Conservation (phyloP, 2,888 invertebrate species). For the Brachynemurus nebulosus region DNA sequence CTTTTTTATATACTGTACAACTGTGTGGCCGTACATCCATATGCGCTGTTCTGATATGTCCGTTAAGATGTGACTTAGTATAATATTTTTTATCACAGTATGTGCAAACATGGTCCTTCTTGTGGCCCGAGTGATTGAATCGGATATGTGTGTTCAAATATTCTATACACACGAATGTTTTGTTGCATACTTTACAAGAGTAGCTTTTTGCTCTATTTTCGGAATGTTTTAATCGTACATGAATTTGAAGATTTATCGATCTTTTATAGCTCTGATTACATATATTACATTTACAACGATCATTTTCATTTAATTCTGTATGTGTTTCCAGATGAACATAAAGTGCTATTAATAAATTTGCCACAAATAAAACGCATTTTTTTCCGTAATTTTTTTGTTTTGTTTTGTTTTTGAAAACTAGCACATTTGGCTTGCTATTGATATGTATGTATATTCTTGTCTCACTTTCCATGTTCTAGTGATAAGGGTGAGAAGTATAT, state of each 20-base stretch:
- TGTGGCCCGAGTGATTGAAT: not conserved
- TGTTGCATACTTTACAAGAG: not conserved
- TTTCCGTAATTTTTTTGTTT: too few species aligned
- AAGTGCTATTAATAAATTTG: not conserved
- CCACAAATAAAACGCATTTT: not conserved
- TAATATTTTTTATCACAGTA: conserved; percentile 1
- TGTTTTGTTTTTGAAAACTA: too few species aligned
- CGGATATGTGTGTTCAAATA: not conserved
- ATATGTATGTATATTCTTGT: too few species aligned
- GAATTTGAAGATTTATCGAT: not conserved
- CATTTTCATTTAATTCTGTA: not conserved
- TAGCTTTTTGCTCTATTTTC: not conserved
- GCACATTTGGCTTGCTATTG: too few species aligned
- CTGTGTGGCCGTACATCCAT: conserved; percentile 1
- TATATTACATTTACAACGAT: not conserved
- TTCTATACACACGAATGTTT: not conserved
- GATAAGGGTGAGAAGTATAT: too few species aligned
- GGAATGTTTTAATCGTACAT: not conserved
- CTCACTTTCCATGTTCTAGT: too few species aligned
- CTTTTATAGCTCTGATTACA: not conserved
- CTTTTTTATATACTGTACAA: not conserved
- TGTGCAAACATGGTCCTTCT: not conserved
- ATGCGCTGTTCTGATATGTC: not conserved
- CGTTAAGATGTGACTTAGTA: not conserved
- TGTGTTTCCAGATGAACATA: not conserved